Base-by-base conservation (phyloP, 2,113 vertebrate species). In the Atlantisia rogersi region DNA sequence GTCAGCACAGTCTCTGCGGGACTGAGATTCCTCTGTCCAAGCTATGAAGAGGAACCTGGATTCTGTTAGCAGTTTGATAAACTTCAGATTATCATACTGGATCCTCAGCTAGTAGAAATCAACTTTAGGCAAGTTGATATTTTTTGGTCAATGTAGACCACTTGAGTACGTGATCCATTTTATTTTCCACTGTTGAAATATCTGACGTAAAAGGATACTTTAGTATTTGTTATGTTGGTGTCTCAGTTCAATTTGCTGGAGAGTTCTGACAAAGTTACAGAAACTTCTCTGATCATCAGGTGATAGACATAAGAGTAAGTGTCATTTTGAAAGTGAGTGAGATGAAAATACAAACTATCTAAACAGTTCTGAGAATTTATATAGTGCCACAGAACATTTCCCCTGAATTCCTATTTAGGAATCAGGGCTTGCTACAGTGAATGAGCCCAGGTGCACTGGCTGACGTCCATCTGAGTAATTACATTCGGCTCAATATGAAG, bases 391-490 rank as follows among this genome's bases (percentile, higher is more conserved):
- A 63, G 58, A 93, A 83, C 40, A 82, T 78, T 88, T 92, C 62
- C 80, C 42, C 42, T 74, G 55, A 92, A 81, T 83, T 81, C 39
- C 53, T 95, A 1, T 76, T 92, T 62, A 70, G 82, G 76, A 95
- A 62, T 58, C 56, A 65, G 37, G 52, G 55, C 86, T 95, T 84
- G 82, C 65, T 75, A 40, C 0, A 3, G 31, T 70, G 59, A 88
- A 73, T 42, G 70, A 90, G 73, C 37, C 90, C 88, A 95, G 82
- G 88, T 95, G 93, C 80, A 60, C 74, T 92, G 82, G 73, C 69
- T 95, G 83, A 95, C 3, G 5, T 95, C 94, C 90, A 82, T 60
- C 64, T 53, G 52, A 95, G 74, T 92, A 94, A 94, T 95, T 94
- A 59, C 69, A 86, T 81, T 86, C 78, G 92, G 80, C 74, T 90